Evolutionary conservation across 2,797 vertebrate genomes (phyloP).

Genomic region (Amniataba percoides): DNA sequence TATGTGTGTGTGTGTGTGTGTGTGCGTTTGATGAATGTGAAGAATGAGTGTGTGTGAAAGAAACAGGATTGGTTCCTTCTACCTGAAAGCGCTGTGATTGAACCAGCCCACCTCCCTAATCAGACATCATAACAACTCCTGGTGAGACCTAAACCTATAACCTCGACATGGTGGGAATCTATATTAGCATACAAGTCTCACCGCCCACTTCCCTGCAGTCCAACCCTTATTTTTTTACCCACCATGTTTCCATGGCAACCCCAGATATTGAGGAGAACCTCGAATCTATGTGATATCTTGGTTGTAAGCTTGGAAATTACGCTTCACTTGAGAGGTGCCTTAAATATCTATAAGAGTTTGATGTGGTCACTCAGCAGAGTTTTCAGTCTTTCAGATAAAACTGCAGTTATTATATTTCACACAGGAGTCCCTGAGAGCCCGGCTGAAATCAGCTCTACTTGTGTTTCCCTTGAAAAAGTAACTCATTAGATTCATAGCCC

Average conservation of each 20-base stretch:
- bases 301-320: conserved; percentile 62
- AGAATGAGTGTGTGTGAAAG: conserved; percentile 25
- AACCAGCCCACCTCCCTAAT: conserved; percentile 49
- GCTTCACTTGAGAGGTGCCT: conserved; percentile 44
- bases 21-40: conserved; percentile 37
- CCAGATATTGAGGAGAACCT: conserved; percentile 76
- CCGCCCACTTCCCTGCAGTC: conserved; percentile 75
- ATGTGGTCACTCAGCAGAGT: conserved; percentile 45
- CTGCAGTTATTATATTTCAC: conserved; percentile 20
- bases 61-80: conserved; percentile 22
- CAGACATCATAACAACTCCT: conserved; percentile 57
- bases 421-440: neutral
- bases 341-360: conserved; percentile 64
- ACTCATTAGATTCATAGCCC: conserved; percentile 19
- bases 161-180: conserved; percentile 65
- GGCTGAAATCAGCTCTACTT: conserved; percentile 4
- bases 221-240: conserved; percentile 68
- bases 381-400: conserved; percentile 38
- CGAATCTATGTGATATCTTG: conserved; percentile 65
- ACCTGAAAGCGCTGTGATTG: conserved; percentile 14
- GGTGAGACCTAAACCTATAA: conserved; percentile 58
- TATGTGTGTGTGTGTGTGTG: conserved; percentile 14
- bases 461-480: conserved; percentile 41
- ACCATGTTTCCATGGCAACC: conserved; percentile 86
- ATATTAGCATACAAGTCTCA: conserved; percentile 73